Conservation (phyloP, 1,140 invertebrate genomes). For the Ceratina australensis region DNA sequence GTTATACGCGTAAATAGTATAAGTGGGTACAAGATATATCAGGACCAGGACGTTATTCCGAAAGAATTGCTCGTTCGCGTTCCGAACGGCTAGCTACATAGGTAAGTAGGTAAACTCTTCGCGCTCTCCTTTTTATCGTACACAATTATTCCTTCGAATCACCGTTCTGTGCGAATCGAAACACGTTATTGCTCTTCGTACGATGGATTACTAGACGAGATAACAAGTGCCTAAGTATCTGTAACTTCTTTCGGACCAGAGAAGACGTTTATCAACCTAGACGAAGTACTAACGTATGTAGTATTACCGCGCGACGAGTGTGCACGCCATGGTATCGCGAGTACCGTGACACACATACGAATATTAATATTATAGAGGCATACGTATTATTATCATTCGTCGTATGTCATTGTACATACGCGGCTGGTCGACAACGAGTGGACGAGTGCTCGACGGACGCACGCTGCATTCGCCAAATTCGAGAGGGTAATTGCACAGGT, state of each 20-base stretch:
- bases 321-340: constrained; percentile 54
- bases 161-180: constrained; percentile 48
- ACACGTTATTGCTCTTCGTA: constrained; percentile 59
- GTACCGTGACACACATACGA: not conserved
- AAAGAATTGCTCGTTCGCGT: no score
- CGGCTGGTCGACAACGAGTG: constrained; percentile 27
- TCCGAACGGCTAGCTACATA: no score
- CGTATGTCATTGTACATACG: constrained; percentile 56
- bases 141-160: constrained; percentile 48
- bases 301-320: constrained; percentile 58
- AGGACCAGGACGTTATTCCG: no score
- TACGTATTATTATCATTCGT: constrained; percentile 43
- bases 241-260: constrained; percentile 79
- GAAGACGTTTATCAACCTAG: constrained; percentile 77
- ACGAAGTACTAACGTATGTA: constrained; percentile 54
- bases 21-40: no score
- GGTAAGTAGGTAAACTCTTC: constrained; percentile 28
- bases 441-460: constrained; percentile 55
- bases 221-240: constrained; percentile 80
- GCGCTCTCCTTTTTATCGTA: constrained; percentile 50
- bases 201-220: constrained; percentile 73
- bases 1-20: no score
- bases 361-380: constrained; percentile 19
- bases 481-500: no score
- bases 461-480: constrained; percentile 1